Base-by-base conservation (phyloP, 1,140 invertebrate genomes). In the Papilio glaucus region DNA sequence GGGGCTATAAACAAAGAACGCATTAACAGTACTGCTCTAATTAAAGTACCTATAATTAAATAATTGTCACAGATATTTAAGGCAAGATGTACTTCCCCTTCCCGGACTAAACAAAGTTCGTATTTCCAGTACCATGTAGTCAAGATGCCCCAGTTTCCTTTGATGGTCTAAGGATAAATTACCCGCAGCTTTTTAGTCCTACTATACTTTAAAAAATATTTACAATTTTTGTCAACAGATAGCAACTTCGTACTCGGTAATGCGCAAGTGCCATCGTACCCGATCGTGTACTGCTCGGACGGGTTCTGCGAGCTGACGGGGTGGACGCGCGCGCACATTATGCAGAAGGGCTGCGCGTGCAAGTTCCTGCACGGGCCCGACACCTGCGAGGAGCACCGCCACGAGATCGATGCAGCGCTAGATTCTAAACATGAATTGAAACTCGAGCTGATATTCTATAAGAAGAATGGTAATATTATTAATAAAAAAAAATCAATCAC, bases 211-310 rank as follows among this genome's bases (percentile, higher is more conserved):
- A n/a, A n/a, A n/a, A n/a, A n/a, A n/a, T n/a, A 33, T 41, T 62
- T 60, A 12, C 15, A 38, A 24, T 6, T 69, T 67, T 78, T 80
- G 39, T 62, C 41, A 61, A 77, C 96, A 99, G 98, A 99, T 93
- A 99, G 98, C 94, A 99, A 99, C 94, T 99, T 99, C 94, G 98
- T 99, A 83, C 94, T 99, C 90, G 98, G 98, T 80, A 99, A 99
- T 95, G 98, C 98, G 73, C 98, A 99, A 94, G 98, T 98, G 76
- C 96, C 96, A 75, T 92, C 96, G 73, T 98, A 98, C 94, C 98
- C 98, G 77, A 99, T 99, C 93, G 98, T 99, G 74, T 99, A 99
- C 94, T 99, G 98, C 94, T 98, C 98, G 4, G 98, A 99, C 95
- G 98, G 98, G 65, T 99, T 99, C 94, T 98, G 98, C 91, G 98